Evolutionary conservation across 2,888 invertebrate genomes (phyloP).

Genomic region (Metalampra italica): DNA sequence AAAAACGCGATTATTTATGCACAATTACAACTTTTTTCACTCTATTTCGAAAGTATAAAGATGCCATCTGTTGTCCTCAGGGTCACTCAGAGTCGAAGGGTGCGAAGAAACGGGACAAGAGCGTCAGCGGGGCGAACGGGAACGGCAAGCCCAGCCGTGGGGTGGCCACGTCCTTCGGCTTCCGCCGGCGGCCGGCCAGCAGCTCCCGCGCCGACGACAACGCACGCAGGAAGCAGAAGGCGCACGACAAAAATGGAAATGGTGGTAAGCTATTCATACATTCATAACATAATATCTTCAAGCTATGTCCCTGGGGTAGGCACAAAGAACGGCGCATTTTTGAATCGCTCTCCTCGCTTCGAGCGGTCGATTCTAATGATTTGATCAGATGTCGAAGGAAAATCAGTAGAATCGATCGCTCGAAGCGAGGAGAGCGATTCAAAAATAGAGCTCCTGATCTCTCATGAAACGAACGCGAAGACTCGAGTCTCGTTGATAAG

Average conservation of each 20-base stretch:
- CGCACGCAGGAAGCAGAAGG: conserved; percentile 58
- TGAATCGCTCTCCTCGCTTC: too few relatives aligned
- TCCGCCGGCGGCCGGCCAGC: conserved; percentile 82
- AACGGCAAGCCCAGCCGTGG: conserved; percentile 80
- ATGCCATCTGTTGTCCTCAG: conserved; percentile 34
- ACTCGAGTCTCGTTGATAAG: too few relatives aligned
- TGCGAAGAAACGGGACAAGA: conserved; percentile 75
- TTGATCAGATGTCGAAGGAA: too few relatives aligned
- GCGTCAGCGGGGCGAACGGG: conserved; percentile 53
- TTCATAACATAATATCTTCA: not conserved
- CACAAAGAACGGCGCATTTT: too few relatives aligned
- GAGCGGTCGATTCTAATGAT: too few relatives aligned
- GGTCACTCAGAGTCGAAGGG: conserved; percentile 82
- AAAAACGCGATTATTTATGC: too few relatives aligned
- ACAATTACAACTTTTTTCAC: too few relatives aligned
- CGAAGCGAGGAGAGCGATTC: too few relatives aligned
- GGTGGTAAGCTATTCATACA: conserved; percentile 43
- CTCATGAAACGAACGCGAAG: too few relatives aligned
- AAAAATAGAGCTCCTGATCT: too few relatives aligned
- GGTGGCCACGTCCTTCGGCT: conserved; percentile 91
- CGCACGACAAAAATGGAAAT: conserved; percentile 70
- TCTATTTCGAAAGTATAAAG: not conserved
- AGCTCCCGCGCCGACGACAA: conserved; percentile 69
- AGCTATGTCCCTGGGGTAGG: too few relatives aligned
- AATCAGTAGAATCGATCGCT: too few relatives aligned